Conservation (phyloP, 2,113 vertebrate genomes). For the Centropristis striata region DNA sequence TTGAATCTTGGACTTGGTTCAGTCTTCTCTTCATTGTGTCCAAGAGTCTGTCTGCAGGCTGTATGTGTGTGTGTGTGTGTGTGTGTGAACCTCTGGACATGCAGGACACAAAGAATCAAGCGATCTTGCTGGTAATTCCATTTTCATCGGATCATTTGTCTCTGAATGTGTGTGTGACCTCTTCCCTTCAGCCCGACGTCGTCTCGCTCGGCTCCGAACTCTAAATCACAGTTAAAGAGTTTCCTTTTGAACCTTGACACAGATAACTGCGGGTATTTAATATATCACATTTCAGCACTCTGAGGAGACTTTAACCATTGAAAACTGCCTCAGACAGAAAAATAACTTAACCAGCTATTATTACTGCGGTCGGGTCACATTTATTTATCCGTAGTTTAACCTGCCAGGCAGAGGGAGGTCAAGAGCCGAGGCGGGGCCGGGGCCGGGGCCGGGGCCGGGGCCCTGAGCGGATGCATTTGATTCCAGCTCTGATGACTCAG, state of each 20-base stretch:
- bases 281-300: slow-evolving; percentile 25
- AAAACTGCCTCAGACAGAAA: slow-evolving; percentile 24
- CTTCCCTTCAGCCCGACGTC: not conserved
- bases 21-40: slow-evolving; percentile 4
- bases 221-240: slow-evolving; percentile 49
- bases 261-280: slow-evolving; percentile 42
- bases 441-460: no score
- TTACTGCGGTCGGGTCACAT: not conserved
- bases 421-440: not conserved
- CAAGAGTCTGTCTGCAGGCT: not conserved
- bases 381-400: not conserved
- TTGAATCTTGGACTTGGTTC: slow-evolving; percentile 25
- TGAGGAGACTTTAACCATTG: not conserved
- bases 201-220: not conserved
- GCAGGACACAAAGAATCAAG: not conserved
- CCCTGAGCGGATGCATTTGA: no score
- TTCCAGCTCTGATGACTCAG: not conserved
- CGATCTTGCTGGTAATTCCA: not conserved
- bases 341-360: slow-evolving; percentile 20
- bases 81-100: slow-evolving; percentile 4
- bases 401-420: not conserved
- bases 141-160: slow-evolving; percentile 1
- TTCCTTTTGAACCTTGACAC: slow-evolving; percentile 48
- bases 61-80: slow-evolving; percentile 9
- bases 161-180: slow-evolving; percentile 26